A percentile compares a stretch with the other conserved stretches of the same genome.
Evolutionary conservation across 2,113 vertebrate species (phyloP).

Genomic region (Lynx canadensis): DNA sequence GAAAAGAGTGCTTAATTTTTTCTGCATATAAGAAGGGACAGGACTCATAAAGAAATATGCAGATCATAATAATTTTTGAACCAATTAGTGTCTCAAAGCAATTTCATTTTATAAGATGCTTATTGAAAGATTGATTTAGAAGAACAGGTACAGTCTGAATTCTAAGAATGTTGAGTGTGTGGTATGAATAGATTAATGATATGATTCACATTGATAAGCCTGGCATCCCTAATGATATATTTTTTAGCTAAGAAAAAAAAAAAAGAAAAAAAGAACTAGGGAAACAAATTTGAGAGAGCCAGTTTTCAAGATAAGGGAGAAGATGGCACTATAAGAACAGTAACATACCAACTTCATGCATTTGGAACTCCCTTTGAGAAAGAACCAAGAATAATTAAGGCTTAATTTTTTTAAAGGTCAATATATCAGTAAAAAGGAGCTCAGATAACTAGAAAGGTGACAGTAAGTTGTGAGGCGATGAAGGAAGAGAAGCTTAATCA

Average conservation of each 20-base stretch:
- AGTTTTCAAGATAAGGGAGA: not conserved
- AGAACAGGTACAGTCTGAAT: not conserved
- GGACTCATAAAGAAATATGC: not conserved
- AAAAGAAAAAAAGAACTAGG: not conserved
- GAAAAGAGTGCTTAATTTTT: not conserved
- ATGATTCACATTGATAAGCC: not conserved
- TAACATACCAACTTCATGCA: not conserved
- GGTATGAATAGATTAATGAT: not conserved
- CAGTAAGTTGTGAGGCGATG: not conserved
- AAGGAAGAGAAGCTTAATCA: not conserved
- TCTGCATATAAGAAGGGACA: not conserved
- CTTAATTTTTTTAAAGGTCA: not conserved
- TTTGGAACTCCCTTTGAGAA: conserved; percentile 24
- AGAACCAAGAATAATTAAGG: not conserved
- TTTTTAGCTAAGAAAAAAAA: not conserved
- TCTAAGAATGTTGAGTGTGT: not conserved
- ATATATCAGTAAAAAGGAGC: not conserved
- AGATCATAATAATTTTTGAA: not conserved
- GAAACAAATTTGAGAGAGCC: not conserved
- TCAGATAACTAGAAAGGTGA: not conserved
- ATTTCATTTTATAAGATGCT: not conserved
- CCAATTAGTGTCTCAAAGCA: not conserved
- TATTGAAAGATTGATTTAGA: not conserved
- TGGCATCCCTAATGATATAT: not conserved
- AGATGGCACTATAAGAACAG: not conserved